Conservation (phyloP, 2,888 invertebrate species). For the Emmelina monodactyla region DNA sequence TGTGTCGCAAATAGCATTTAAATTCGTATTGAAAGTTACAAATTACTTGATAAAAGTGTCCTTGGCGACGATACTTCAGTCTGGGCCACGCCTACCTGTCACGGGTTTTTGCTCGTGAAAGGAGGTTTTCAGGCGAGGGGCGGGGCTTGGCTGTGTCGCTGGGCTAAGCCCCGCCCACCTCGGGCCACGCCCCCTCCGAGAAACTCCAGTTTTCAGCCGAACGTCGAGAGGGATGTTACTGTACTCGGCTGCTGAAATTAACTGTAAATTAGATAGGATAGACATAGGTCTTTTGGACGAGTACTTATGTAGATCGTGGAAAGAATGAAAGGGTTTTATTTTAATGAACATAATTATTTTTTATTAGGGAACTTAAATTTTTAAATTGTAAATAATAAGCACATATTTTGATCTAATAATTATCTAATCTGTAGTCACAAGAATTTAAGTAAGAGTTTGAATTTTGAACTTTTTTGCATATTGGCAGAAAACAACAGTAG, state of each 20-base stretch:
- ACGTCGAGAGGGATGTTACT: slow-evolving; percentile 42
- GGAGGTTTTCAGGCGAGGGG: slow-evolving; percentile 32
- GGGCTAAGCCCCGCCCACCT: slow-evolving; percentile 14
- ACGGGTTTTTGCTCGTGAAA: slow-evolving; percentile 39
- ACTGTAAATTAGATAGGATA: no score
- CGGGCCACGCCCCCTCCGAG: slow-evolving; percentile 45
- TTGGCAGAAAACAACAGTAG: no score
- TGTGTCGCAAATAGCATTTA: slow-evolving; percentile 35
- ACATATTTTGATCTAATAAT: no score
- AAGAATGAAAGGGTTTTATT: no score
- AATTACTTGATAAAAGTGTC: slow-evolving; percentile 63
- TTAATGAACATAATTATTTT: no score
- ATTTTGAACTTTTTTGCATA: no score
- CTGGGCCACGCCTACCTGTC: slow-evolving; percentile 52
- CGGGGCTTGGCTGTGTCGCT: slow-evolving; percentile 24
- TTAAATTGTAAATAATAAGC: no score
- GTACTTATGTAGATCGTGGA: no score
- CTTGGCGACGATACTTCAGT: slow-evolving; percentile 55
- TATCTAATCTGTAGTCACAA: no score
- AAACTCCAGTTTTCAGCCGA: slow-evolving; percentile 46
- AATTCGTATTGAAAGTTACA: slow-evolving; percentile 53
- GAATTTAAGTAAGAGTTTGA: no score
- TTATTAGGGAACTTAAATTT: no score
- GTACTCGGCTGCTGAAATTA: slow-evolving; percentile 15
- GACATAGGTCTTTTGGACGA: no score